These are phyloP conservation scores for Asarcornis scutulata DNA, from an alignment of 2,113 vertebrate species.

Conservation along the genomic window DNA sequence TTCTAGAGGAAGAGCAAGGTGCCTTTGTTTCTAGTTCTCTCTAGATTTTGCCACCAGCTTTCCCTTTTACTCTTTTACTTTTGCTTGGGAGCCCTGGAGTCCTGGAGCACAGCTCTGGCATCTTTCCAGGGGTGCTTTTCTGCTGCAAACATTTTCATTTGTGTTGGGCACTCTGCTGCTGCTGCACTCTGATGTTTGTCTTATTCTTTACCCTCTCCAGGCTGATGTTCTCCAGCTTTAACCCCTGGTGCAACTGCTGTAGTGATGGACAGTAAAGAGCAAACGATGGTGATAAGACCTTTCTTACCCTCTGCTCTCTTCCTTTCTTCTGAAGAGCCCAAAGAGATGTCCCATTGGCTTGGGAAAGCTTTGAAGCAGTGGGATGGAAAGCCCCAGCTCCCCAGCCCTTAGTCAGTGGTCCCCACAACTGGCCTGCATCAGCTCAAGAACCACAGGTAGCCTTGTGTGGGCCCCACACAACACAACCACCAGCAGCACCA, in stretches of 20 bases:
- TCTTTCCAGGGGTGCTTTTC: background rate
- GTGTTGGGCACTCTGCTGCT: background rate
- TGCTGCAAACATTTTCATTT: background rate
- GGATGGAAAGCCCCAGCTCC: background rate
- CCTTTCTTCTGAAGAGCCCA: rapidly evolving
- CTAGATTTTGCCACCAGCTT: background rate
- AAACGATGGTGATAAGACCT: background rate
- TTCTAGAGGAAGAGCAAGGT: background rate
- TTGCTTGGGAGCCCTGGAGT: background rate
- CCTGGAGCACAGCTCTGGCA: background rate
- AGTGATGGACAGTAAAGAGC: rapidly evolving
- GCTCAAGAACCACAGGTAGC: rapidly evolving
- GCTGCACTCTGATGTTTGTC: background rate
- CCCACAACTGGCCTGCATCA: background rate
- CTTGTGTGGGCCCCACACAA: rapidly evolving
- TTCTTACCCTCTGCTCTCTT: rapidly evolving
- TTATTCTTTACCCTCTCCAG: background rate
- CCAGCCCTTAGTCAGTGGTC: rapidly evolving
- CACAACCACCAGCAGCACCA: rapidly evolving
- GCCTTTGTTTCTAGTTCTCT: background rate
- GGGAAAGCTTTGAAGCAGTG: background rate
- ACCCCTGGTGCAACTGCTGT: background rate
- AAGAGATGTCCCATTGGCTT: rapidly evolving
- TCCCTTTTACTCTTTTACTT: background rate
- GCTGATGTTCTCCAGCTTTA: background rate